Evolutionary conservation across 1,140 invertebrate genomes (phyloP).

Genomic region (Ridgeia piscesae): DNA sequence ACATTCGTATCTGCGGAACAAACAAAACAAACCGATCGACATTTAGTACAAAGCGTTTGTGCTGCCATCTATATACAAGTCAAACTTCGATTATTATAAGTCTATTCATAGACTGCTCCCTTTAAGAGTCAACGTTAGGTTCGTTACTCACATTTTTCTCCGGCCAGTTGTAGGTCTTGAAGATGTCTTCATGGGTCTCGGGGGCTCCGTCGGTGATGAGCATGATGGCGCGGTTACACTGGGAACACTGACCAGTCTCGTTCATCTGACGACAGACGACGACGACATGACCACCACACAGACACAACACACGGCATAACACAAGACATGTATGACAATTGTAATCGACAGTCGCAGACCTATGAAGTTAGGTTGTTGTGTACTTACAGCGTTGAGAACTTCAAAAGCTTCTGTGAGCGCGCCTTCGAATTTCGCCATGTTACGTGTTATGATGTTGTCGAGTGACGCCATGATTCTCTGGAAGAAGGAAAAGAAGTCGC

Average conservation of each 20-base stretch:
- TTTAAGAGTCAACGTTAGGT: not conserved
- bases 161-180: slow-evolving; percentile 78
- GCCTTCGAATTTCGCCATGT: slow-evolving; percentile 92
- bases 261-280: slow-evolving; percentile 30
- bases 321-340: too few species aligned
- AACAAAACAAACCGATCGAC: not conserved
- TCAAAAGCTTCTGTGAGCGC: slow-evolving; percentile 89
- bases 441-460: slow-evolving; percentile 75
- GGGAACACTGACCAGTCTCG: slow-evolving; percentile 67
- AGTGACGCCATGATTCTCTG: slow-evolving; percentile 75
- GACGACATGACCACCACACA: not conserved
- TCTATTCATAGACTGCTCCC: not conserved
- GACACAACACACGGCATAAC: too few species aligned
- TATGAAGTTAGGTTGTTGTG: not conserved
- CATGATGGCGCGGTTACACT: slow-evolving; percentile 99
- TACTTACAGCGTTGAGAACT: slow-evolving; percentile 71
- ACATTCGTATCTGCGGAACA: slow-evolving; percentile 78
- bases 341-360: too few species aligned
- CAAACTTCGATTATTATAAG: not conserved
- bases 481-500: not conserved
- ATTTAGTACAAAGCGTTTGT: too few species aligned
- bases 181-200: slow-evolving; percentile 88
- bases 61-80: not conserved
- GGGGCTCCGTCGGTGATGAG: slow-evolving; percentile 96
- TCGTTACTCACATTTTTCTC: slow-evolving; percentile 24